These are phyloP conservation scores for Xestia c-nigrum DNA, from an alignment of 2,888 invertebrate genomes.

Conservation along the genomic window DNA sequence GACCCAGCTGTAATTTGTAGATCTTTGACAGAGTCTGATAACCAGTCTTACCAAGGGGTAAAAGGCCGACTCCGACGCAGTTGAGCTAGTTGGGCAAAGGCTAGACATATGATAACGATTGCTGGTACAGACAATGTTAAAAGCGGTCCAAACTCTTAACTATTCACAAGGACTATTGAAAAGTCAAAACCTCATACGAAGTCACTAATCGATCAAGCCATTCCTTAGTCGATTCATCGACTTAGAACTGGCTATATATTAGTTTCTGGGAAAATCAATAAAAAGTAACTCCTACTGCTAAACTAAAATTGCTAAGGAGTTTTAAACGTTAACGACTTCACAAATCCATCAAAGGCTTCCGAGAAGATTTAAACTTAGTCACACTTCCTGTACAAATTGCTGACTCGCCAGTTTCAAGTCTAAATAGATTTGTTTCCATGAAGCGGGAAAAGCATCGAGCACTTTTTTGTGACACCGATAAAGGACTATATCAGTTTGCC, in stretches of 20 bases:
- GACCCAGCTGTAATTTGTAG: neutral
- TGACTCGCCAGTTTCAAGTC: neutral
- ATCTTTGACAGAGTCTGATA: neutral
- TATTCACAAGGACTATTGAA: too few species aligned
- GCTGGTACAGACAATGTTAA: neutral
- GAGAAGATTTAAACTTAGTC: neutral
- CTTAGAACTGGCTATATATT: too few species aligned
- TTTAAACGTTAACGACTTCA: slow-evolving; percentile 1
- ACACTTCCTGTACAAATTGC: neutral
- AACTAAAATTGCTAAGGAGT: neutral
- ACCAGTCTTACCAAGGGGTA: neutral
- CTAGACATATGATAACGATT: neutral
- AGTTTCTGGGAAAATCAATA: slow-evolving; percentile 13
- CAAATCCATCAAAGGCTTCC: slow-evolving; percentile 4
- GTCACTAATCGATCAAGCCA: too few species aligned
- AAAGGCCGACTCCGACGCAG: neutral
- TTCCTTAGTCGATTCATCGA: too few species aligned
- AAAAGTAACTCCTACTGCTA: neutral
- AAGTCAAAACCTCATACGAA: too few species aligned
- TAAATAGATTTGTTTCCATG: too few species aligned
- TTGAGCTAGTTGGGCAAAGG: neutral
- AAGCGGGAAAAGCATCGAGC: neutral
- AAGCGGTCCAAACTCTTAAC: neutral
- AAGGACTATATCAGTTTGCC: neutral
- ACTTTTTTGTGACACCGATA: neutral